Evolutionary conservation across 2,797 vertebrate genomes (phyloP).

Genomic region (Myiotriccus ornatus): DNA sequence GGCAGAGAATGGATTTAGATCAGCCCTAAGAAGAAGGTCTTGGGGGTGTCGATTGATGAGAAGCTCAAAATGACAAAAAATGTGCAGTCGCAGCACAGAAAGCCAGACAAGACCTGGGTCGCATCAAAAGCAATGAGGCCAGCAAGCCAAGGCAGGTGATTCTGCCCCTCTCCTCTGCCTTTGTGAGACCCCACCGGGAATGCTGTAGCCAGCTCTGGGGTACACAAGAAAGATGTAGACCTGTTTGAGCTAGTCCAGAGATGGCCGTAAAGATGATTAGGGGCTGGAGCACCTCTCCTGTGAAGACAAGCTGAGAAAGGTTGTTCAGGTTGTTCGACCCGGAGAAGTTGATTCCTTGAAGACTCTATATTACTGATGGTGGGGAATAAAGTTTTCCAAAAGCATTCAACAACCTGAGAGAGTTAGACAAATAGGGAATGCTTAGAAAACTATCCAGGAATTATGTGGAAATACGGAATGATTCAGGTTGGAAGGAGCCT

Average conservation of each 20-base stretch:
- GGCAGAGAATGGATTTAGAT: not conserved
- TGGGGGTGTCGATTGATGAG: not conserved
- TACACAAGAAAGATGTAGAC: not conserved
- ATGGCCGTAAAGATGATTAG: not conserved
- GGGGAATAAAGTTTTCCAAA: not conserved
- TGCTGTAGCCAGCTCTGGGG: not conserved
- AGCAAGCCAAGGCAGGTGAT: not conserved
- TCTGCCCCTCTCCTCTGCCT: not conserved
- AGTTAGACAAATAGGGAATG: not conserved
- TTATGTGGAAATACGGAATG: not conserved
- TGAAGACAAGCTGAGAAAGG: not conserved
- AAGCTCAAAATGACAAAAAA: not conserved
- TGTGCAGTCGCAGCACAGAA: not conserved
- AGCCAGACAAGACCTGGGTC: not conserved
- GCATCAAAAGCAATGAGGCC: not conserved
- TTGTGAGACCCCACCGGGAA: rapidly evolving
- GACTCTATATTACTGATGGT: not conserved
- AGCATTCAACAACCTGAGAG: not conserved
- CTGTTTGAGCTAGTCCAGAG: not conserved
- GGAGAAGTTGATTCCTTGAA: not conserved
- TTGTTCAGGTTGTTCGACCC: not conserved
- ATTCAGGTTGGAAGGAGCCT: not conserved
- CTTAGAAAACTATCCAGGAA: not conserved
- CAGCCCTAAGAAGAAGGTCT: not conserved
- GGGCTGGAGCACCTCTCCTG: not conserved